phyloP scores from a whole-genome alignment of 1,140 invertebrate species.

The Lysiphlebus fabarum region DNA sequence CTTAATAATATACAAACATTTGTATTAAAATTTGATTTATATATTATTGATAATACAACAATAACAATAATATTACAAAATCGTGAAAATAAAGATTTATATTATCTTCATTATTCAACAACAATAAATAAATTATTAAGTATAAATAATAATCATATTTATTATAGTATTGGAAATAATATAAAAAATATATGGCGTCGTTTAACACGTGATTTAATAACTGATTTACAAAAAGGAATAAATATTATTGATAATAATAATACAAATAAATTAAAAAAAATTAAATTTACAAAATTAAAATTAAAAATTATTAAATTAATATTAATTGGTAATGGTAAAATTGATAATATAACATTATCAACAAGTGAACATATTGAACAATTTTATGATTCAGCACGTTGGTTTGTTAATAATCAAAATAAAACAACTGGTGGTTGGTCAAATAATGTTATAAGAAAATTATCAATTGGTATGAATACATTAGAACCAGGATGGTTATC shows the following conservation, averaged over 20 bases:
- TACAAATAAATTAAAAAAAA: slow-evolving; percentile 55
- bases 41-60: slow-evolving; percentile 73
- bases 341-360: slow-evolving; percentile 81
- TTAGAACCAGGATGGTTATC: slow-evolving; percentile 91
- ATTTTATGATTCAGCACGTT: slow-evolving; percentile 89
- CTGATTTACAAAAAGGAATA: slow-evolving; percentile 89
- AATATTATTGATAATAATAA: slow-evolving; percentile 57
- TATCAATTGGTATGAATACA: slow-evolving; percentile 72
- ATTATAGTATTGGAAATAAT: slow-evolving; percentile 76
- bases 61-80: slow-evolving; percentile 75
- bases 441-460: slow-evolving; percentile 77
- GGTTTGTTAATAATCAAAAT: slow-evolving; percentile 89
- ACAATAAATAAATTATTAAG: slow-evolving; percentile 65
- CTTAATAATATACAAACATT: slow-evolving; percentile 73
- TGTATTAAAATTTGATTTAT: slow-evolving; percentile 74
- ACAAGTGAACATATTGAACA: slow-evolving; percentile 81
- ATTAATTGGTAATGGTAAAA: slow-evolving; percentile 72
- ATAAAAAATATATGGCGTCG: slow-evolving; percentile 72
- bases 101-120: slow-evolving; percentile 82
- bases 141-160: slow-evolving; percentile 73
- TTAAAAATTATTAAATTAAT: slow-evolving; percentile 68
- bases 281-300: slow-evolving; percentile 73
- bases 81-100: slow-evolving; percentile 71
- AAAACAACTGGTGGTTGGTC: slow-evolving; percentile 79
- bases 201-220: slow-evolving; percentile 82